Evolutionary conservation across 2,888 invertebrate species (phyloP).

Genomic region (Orthonychiurus folsomi): DNA sequence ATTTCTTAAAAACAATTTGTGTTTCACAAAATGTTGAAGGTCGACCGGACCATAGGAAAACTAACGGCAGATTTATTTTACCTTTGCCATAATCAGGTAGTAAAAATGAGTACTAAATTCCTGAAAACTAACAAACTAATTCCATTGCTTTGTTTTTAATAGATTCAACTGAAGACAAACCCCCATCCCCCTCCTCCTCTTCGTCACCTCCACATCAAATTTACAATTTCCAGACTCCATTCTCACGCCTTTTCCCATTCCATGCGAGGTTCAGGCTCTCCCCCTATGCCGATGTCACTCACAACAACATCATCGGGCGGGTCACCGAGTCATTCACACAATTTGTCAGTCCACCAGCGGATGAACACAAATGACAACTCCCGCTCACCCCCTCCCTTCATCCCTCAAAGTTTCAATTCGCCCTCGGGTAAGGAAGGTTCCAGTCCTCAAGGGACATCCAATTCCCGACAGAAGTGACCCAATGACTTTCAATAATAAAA

Average conservation of each 20-base stretch:
- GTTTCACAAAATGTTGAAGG: too few relatives aligned
- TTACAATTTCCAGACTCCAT: slow-evolving; percentile 39
- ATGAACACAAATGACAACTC: slow-evolving; percentile 33
- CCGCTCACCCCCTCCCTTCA: slow-evolving; percentile 32
- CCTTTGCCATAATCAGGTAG: too few relatives aligned
- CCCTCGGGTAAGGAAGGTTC: slow-evolving; percentile 34
- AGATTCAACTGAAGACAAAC: slow-evolving; percentile 34
- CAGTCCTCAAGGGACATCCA: background rate
- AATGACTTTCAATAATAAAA: too few relatives aligned
- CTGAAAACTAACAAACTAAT: too few relatives aligned
- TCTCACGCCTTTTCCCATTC: slow-evolving; percentile 22
- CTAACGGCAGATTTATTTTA: too few relatives aligned
- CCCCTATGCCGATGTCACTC: slow-evolving; percentile 36
- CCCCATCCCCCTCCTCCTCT: slow-evolving; percentile 36
- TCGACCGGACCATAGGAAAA: too few relatives aligned
- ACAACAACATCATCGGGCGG: slow-evolving; percentile 24
- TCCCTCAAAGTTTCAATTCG: slow-evolving; percentile 36
- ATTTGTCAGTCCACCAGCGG: slow-evolving; percentile 30
- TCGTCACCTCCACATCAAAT: slow-evolving; percentile 37
- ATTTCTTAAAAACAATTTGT: too few relatives aligned
- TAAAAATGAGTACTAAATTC: too few relatives aligned
- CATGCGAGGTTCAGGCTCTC: slow-evolving; percentile 23
- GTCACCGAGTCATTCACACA: slow-evolving; percentile 32
- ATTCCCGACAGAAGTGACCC: too few relatives aligned
- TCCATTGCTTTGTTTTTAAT: too few relatives aligned